Evolutionary conservation across 2,113 vertebrate genomes (phyloP).

Genomic region (Genyomyrus donnyi): DNA sequence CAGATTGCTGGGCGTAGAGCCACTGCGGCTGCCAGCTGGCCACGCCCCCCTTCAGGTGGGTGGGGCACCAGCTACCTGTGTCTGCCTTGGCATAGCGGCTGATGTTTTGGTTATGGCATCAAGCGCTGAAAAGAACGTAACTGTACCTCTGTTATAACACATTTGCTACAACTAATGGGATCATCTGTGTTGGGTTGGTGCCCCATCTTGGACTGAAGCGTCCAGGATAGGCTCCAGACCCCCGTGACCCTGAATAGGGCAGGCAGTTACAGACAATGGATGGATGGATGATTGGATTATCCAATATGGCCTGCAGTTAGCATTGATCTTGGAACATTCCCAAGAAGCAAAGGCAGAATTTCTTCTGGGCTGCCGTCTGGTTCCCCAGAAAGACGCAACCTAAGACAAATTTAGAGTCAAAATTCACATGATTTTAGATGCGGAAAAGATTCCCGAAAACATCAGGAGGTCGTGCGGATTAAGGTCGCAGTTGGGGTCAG

Average conservation of each 20-base stretch:
- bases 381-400: neutral
- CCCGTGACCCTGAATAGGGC: neutral
- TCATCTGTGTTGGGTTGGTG: neutral
- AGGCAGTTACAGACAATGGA: neutral
- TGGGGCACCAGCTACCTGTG: neutral
- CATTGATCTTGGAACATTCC: neutral
- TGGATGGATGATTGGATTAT: neutral
- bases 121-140: neutral
- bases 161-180: neutral
- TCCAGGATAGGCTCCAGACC: neutral
- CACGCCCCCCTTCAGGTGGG: neutral
- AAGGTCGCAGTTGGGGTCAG: neutral
- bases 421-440: neutral
- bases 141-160: neutral
- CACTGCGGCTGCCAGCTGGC: neutral
- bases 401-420: neutral
- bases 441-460: neutral
- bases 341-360: neutral
- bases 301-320: neutral
- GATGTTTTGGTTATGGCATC: neutral
- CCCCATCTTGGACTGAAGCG: neutral
- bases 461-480: neutral
- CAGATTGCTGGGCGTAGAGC: neutral
- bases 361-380: neutral
- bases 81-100: neutral